Base-by-base conservation (phyloP, 2,113 vertebrate genomes). In the Monopterus albus region DNA sequence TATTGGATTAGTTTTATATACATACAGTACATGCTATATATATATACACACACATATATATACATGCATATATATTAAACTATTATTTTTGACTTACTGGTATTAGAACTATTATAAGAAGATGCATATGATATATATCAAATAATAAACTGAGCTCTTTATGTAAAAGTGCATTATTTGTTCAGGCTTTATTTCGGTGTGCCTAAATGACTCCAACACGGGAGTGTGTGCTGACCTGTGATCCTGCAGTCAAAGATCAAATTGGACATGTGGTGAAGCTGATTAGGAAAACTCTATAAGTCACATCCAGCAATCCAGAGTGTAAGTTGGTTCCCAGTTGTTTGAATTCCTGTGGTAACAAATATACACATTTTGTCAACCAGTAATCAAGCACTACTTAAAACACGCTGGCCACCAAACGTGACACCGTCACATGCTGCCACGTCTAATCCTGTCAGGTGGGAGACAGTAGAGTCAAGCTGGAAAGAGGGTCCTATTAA, bases 1-100 rank as follows among this genome's bases (percentile, higher is more conserved):
- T 86, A 92, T 88, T 91, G 88, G 90, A 93, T 93, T 93, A 93
- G 92, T 93, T 93, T 93, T 93, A 83, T 93, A 93, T 92, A 92
- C 89, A 90, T 89, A n/a, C n/a, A n/a, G n/a, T n/a, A n/a, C n/a
- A n/a, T n/a, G n/a, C 75, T 81, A 71, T 86, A 82, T 86, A 88
- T 88, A 88, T 83, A 62, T 87, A 84, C 85, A 88, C 85, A 86
- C 68, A 79, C 88, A n/a, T n/a, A n/a, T n/a, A n/a, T n/a, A n/a
- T n/a, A n/a, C n/a, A n/a, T n/a, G n/a, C n/a, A n/a, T n/a, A 83
- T 88, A 88, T 89, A 59, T 81, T 89, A 91, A 80, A 92, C 82
- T 92, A 93, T 93, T 91, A 93, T 93, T 93, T 93, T 93, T 93
- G 90, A 91, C 89, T 91, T 91, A 91, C 81, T 89, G 76, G 84